Percentiles rank a stretch among this genome's conserved stretches.
Conservation (phyloP, 2,113 vertebrate genomes). For the Sigmodon hispidus region DNA sequence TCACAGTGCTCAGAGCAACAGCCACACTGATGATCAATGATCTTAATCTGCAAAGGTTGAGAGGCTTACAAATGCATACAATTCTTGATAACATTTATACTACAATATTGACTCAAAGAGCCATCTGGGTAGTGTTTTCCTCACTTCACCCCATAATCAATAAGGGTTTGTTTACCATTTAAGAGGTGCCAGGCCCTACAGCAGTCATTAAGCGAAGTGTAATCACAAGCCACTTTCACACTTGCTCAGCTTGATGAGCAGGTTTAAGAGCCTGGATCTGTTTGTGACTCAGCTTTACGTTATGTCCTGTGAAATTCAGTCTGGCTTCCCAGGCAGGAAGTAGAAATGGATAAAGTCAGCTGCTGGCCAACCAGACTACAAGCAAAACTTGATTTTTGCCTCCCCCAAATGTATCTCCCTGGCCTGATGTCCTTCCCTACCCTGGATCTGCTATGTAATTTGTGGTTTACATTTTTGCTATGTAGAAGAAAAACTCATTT, state of each 20-base stretch:
- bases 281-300: constrained; percentile 33
- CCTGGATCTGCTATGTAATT: not conserved
- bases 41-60: not conserved
- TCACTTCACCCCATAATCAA: not conserved
- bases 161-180: constrained; percentile 4
- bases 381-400: not conserved
- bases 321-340: constrained; percentile 20
- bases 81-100: not conserved
- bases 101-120: constrained; percentile 21
- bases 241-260: not conserved
- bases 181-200: constrained; percentile 18
- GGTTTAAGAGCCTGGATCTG: constrained; percentile 20
- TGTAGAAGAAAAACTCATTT: not conserved
- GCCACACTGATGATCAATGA: not conserved
- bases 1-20: not conserved
- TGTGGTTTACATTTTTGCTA: not conserved
- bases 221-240: not conserved
- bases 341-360: constrained; percentile 40
- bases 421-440: not conserved
- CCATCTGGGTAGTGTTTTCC: constrained; percentile 29
- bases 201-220: not conserved
- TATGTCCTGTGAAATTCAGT: not conserved
- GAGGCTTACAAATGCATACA: not conserved
- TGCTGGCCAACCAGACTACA: not conserved
- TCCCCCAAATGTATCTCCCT: not conserved